Conservation (phyloP, 2,888 invertebrate species). For the Calameuta idolon region DNA sequence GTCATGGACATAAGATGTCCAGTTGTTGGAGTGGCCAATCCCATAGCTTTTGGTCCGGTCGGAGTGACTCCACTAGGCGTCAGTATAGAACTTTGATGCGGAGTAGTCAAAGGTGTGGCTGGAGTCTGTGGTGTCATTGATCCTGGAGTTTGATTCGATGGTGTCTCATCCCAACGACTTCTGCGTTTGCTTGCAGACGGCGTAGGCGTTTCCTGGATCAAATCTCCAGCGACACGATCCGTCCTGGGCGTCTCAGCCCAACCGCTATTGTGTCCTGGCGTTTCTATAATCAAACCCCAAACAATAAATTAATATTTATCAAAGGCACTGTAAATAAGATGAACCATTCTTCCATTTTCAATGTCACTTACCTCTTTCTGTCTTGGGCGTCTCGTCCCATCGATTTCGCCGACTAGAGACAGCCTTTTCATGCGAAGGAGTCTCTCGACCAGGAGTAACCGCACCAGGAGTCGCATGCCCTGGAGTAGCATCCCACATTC, state of each 20-base stretch:
- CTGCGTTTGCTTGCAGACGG: constrained; percentile 95
- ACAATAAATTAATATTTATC: constrained; percentile 13
- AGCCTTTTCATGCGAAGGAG: constrained; percentile 81
- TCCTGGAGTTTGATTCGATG: constrained; percentile 78
- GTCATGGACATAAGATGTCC: constrained; percentile 98
- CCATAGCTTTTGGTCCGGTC: constrained; percentile 96
- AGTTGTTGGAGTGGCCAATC: constrained; percentile 97
- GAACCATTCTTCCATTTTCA: neutral
- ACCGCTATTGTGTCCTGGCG: constrained; percentile 95
- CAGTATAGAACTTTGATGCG: constrained; percentile 78
- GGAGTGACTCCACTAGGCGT: constrained; percentile 77
- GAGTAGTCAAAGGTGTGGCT: constrained; percentile 80
- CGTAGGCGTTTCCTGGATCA: constrained; percentile 92
- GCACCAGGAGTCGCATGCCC: constrained; percentile 90
- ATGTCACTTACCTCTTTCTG: constrained; percentile 79
- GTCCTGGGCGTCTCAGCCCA: constrained; percentile 99
- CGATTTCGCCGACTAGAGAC: constrained; percentile 88
- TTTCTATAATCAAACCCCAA: constrained; percentile 72
- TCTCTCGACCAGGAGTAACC: constrained; percentile 86
- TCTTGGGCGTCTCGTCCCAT: constrained; percentile 99
- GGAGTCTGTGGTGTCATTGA: constrained; percentile 82
- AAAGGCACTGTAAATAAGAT: neutral
- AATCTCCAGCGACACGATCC: constrained; percentile 84
- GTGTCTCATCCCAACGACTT: constrained; percentile 99
- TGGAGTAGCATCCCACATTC: constrained; percentile 98